Evolutionary conservation across 2,113 vertebrate genomes (phyloP), one percentile per base, ranked within the genome.

Genomic region (Rallus limicola): DNA sequence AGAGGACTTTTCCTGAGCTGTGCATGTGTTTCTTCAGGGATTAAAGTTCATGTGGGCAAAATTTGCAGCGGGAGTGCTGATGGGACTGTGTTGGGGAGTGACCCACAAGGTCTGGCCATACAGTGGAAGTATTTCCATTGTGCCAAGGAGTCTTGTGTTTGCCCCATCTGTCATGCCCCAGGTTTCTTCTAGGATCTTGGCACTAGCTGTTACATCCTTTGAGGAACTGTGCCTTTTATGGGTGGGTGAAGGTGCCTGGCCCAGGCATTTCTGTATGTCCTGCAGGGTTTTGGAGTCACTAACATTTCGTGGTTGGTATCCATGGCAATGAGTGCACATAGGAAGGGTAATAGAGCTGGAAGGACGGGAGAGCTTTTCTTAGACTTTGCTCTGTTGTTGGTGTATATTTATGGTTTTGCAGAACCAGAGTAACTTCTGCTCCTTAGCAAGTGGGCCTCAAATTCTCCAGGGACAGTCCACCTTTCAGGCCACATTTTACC

Each of bases 111-210:
- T 36, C 48, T 77, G 53, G 59, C 19, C 3, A 4, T 28, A 20
- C 9, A 2, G 5, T 42, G 52, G 31, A 59, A 75, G 23, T 31
- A 31, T 34, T 53, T 48, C 14, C 5, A 5, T 44, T 53, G 75
- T 58, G 50, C 69, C 1, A 42, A 60, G 2, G 14, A 82, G 21
- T 2, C 28, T 71, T 11, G 44, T 3, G 6, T 60, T 65, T 74
- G 40, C 33, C 28, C 42, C 55, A 11, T 44, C 25, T 16, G 52
- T 44, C 78, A 36, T 42, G 28, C 28, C 56, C 26, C 0, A 0
- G 10, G 14, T 63, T 67, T 94, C 26, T 52, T 34, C 5, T 5
- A 28, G n/a, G 36, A 48, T n/a, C 59, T 36, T 69, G 59, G 59
- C 58, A 53, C 34, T 40, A 33, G 56, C 69, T 34, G 1, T 16